phyloP scores from a whole-genome alignment of 2,888 invertebrate genomes.

The Thereva nobilitata region DNA sequence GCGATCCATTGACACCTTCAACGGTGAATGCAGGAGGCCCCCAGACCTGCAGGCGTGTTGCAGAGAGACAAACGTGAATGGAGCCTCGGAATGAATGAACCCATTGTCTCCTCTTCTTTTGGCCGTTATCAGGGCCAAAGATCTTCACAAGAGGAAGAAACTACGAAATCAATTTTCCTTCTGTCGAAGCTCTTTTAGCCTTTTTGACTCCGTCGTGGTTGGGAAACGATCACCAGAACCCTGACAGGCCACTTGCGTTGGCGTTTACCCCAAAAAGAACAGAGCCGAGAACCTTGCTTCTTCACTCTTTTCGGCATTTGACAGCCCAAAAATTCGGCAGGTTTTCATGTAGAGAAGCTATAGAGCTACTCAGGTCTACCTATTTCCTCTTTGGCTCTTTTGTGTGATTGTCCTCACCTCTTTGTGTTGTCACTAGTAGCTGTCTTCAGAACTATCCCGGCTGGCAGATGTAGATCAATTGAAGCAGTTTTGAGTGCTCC shows the following conservation, averaged over 20 bases:
- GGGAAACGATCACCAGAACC: conserved; percentile 7
- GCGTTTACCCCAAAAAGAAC: conserved; percentile 12
- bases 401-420: conserved; percentile 28
- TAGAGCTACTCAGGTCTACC: no score
- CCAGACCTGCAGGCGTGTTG: conserved; percentile 8
- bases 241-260: conserved; percentile 16
- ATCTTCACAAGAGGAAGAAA: conserved; percentile 21
- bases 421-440: conserved; percentile 18
- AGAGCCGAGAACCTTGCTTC: no score
- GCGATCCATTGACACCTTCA: conserved; percentile 25
- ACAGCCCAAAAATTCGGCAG: no score
- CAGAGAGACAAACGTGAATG: conserved; percentile 15
- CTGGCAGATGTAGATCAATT: conserved; percentile 31
- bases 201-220: neutral
- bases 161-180: conserved; percentile 32
- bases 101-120: conserved; percentile 30
- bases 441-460: conserved; percentile 18
- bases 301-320: no score
- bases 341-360: no score
- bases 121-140: neutral
- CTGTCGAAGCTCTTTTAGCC: conserved; percentile 6
- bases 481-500: conserved; percentile 1
- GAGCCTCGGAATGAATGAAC: conserved; percentile 30
- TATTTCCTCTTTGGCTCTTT: neutral
- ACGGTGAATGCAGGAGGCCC: neutral